Evolutionary conservation across 2,888 invertebrate genomes (phyloP).

Genomic region (Gisinianus flammeolus): DNA sequence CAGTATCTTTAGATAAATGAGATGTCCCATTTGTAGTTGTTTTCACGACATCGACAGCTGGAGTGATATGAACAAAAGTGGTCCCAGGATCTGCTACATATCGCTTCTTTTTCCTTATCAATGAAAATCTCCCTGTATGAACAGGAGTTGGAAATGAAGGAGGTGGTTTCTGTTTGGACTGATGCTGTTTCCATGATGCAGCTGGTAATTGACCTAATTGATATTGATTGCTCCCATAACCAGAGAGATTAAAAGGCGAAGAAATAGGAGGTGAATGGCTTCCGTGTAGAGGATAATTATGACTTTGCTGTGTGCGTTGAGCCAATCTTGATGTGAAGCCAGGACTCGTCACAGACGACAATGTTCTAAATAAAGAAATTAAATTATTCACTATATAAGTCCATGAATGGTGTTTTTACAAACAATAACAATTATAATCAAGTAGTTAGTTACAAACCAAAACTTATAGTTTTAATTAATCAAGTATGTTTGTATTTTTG

Average conservation of each 20-base stretch:
- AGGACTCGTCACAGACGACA: conserved; percentile 55
- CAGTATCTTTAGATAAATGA: not conserved
- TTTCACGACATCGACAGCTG: conserved; percentile 43
- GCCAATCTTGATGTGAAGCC: conserved; percentile 52
- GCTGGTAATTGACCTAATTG: conserved; percentile 45
- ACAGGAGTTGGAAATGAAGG: conserved; percentile 31
- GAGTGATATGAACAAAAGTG: conserved; percentile 49
- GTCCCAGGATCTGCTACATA: conserved; percentile 44
- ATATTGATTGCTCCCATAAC: conserved; percentile 44
- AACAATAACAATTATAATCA: conserved; percentile 16
- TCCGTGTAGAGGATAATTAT: conserved; percentile 45
- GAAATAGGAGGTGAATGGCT: conserved; percentile 12
- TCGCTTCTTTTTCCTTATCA: conserved; percentile 29
- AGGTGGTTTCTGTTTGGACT: not conserved
- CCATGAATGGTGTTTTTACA: too few relatives aligned
- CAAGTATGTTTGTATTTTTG: not conserved
- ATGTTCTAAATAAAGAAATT: conserved; percentile 43
- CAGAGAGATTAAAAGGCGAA: not conserved
- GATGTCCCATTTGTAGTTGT: conserved; percentile 16
- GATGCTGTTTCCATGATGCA: conserved; percentile 22
- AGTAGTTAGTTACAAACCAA: too few relatives aligned
- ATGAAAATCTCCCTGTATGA: conserved; percentile 7
- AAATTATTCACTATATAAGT: too few relatives aligned
- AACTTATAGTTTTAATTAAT: too few relatives aligned
- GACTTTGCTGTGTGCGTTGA: conserved; percentile 40